Conservation (phyloP, 2,888 invertebrate species). For the Thera obeliscata region DNA sequence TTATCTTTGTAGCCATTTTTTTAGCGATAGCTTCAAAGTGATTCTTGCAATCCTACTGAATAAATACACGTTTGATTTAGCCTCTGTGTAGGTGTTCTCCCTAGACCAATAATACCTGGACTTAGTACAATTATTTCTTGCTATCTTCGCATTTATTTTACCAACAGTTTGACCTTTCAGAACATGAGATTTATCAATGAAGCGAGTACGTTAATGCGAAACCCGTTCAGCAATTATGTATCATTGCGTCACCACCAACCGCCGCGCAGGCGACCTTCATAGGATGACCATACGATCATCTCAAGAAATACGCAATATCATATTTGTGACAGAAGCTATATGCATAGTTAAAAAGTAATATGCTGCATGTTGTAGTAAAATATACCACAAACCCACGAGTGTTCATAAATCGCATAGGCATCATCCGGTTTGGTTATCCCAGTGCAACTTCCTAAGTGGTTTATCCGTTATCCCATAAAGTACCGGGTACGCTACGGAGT, state of each 20-base stretch:
- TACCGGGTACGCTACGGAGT: conserved; percentile 41
- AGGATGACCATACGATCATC: conserved; percentile 50
- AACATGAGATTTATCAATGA: conserved; percentile 67
- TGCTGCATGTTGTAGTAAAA: conserved; percentile 30
- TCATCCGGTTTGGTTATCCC: conserved; percentile 43
- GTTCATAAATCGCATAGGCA: conserved; percentile 36
- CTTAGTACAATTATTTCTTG: neutral
- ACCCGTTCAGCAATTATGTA: conserved; percentile 62
- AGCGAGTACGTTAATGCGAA: conserved; percentile 60
- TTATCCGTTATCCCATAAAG: conserved; percentile 66
- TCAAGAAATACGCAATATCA: conserved; percentile 35
- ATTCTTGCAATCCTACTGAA: too few relatives aligned
- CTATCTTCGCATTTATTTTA: conserved; percentile 20
- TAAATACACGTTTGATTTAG: too few relatives aligned
- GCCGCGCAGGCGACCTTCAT: conserved; percentile 66
- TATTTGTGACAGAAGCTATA: conserved; percentile 41
- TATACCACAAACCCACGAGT: conserved; percentile 44
- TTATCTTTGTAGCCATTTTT: neutral
- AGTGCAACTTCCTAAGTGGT: conserved; percentile 69
- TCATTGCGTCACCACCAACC: conserved; percentile 68
- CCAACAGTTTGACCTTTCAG: conserved; percentile 48
- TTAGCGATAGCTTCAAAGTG: neutral
- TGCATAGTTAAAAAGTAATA: conserved; percentile 43
- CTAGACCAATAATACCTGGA: too few relatives aligned
- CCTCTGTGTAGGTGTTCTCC: too few relatives aligned